These are phyloP conservation scores for Zeus faber DNA, from an alignment of 2,113 vertebrate genomes.

Conservation along the genomic window DNA sequence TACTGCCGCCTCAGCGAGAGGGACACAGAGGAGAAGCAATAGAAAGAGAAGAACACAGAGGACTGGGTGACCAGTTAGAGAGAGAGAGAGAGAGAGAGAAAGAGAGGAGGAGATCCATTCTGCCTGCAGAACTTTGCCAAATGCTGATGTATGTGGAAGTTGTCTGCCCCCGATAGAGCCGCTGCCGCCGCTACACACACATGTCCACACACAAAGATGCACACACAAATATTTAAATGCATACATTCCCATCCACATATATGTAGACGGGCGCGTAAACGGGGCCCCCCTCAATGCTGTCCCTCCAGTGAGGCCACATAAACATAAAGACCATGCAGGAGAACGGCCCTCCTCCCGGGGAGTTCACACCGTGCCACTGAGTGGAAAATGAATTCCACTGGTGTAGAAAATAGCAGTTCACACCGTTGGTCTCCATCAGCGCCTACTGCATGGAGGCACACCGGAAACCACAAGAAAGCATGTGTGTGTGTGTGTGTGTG, in stretches of 20 bases:
- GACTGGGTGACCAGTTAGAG: constrained; percentile 1
- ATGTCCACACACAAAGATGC: constrained; percentile 10
- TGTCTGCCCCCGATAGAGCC: constrained; percentile 40
- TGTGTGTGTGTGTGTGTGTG: neutral
- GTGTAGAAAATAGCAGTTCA: constrained; percentile 38
- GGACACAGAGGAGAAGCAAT: neutral
- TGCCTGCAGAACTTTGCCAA: constrained; percentile 44
- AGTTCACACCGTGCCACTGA: constrained; percentile 16
- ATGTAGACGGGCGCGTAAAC: too few relatives aligned
- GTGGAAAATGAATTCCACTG: constrained; percentile 21
- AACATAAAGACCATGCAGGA: neutral
- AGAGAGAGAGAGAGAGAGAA: constrained; percentile 20
- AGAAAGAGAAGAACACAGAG: constrained; percentile 5
- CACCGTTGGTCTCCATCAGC: constrained; percentile 8
- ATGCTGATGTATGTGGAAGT: constrained; percentile 58
- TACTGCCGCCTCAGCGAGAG: too few relatives aligned
- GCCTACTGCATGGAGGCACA: constrained; percentile 11
- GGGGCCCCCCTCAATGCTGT: too few relatives aligned
- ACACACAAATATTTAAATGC: constrained; percentile 9
- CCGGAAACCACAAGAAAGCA: too few relatives aligned
- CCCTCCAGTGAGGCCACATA: constrained; percentile 1
- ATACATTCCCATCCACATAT: neutral
- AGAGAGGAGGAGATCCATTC: neutral
- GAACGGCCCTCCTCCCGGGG: too few relatives aligned
- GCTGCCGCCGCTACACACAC: constrained; percentile 11